A percentile compares a stretch with the other conserved stretches of the same genome.
Conservation (phyloP, 2,797 vertebrate species). For the Calcarius lapponicus region DNA sequence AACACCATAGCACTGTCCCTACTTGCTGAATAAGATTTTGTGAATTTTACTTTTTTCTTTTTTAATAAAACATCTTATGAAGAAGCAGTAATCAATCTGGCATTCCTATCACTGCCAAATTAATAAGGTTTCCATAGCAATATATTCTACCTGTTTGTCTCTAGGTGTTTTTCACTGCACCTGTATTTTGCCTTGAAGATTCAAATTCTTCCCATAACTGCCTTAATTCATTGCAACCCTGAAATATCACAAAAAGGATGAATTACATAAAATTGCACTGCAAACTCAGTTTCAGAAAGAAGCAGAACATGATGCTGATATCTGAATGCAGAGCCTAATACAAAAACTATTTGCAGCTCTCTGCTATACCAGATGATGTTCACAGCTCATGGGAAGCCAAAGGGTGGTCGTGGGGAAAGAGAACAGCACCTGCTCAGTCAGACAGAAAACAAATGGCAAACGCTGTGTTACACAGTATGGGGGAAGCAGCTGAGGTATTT, state of each 20-base stretch:
- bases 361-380: background rate
- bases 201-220: background rate
- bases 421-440: background rate
- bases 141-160: background rate
- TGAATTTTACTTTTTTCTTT: slow-evolving; percentile 17
- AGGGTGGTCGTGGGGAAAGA: background rate
- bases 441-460: background rate
- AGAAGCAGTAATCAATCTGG: background rate
- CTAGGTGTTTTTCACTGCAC: background rate
- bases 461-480: background rate
- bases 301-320: background rate
- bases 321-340: background rate
- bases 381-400: background rate
- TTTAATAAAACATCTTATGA: slow-evolving; percentile 30
- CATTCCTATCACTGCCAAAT: background rate
- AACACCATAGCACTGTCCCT: slow-evolving; percentile 20
- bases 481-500: background rate
- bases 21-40: slow-evolving; percentile 18
- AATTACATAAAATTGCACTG: background rate
- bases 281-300: background rate
- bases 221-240: background rate
- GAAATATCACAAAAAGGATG: background rate
- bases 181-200: background rate
- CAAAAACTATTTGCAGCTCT: background rate
- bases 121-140: background rate